These are phyloP conservation scores for Thymallus thymallus DNA, from an alignment of 2,113 vertebrate genomes.

Conservation along the genomic window DNA sequence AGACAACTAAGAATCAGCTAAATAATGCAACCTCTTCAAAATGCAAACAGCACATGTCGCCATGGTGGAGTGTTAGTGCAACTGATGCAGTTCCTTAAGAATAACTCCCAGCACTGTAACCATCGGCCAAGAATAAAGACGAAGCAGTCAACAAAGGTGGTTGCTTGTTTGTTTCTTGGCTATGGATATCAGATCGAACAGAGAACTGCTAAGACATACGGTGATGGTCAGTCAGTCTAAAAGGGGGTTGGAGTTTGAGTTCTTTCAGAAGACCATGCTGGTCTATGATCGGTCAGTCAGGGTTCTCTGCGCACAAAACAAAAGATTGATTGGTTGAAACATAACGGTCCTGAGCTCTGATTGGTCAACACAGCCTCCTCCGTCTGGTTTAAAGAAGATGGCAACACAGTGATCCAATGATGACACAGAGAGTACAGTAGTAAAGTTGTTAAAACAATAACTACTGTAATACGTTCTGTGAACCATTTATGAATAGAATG, in stretches of 20 bases:
- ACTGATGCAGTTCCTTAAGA: background rate
- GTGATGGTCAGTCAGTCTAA: background rate
- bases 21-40: background rate
- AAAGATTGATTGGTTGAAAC: background rate
- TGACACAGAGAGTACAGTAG: background rate
- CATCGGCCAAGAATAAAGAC: background rate
- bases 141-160: background rate
- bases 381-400: no score
- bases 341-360: constrained; percentile 13
- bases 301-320: background rate
- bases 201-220: background rate
- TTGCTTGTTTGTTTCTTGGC: background rate
- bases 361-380: background rate
- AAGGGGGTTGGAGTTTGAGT: background rate
- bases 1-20: background rate
- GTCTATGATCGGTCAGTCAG: background rate
- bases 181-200: background rate
- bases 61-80: background rate
- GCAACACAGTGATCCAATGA: no score
- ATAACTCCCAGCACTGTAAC: background rate
- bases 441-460: background rate
- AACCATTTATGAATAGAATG: background rate
- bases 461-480: background rate
- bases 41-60: background rate
- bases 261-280: background rate